phyloP scores from a whole-genome alignment of 1,140 invertebrate species.

The Globodera ellingtonae region DNA sequence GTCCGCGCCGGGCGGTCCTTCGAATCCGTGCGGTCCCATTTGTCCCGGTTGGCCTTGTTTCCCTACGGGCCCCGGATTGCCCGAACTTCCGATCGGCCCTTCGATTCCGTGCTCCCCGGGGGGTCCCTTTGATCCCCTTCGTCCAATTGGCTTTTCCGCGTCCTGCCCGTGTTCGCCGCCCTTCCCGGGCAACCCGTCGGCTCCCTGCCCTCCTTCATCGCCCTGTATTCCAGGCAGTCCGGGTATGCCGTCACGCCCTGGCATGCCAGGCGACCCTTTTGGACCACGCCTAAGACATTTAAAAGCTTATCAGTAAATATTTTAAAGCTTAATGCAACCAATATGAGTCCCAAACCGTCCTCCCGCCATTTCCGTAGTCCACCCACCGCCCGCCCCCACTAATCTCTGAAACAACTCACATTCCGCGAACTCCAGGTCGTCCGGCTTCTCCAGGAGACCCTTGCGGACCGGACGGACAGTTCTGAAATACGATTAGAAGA shows the following conservation, averaged over 20 bases:
- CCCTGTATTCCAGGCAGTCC: conserved; percentile 27
- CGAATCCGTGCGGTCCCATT: conserved; percentile 36
- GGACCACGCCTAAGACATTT: conserved; percentile 13
- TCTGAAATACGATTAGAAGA: conserved; percentile 3
- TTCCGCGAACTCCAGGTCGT: conserved; percentile 23
- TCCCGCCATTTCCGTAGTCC: too few species aligned
- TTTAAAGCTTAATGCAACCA: too few species aligned
- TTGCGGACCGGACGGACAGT: conserved; percentile 26
- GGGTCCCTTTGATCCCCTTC: conserved; percentile 40
- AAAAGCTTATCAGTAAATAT: too few species aligned
- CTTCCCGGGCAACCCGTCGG: conserved; percentile 40
- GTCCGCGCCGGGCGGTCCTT: conserved; percentile 11
- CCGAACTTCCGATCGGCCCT: conserved; percentile 31
- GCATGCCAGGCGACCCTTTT: conserved; percentile 17
- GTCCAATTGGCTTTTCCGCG: conserved; percentile 56
- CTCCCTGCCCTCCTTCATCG: conserved; percentile 28
- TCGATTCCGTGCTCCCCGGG: conserved; percentile 31
- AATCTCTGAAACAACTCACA: background rate
- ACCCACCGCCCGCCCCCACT: too few species aligned
- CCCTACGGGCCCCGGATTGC: conserved; percentile 39
- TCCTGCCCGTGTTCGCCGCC: conserved; percentile 43
- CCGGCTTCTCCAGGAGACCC: conserved; percentile 19
- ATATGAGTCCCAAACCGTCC: too few species aligned
- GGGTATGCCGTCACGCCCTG: conserved; percentile 19
- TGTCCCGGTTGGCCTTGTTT: conserved; percentile 35